Evolutionary conservation across 2,113 vertebrate genomes (phyloP), one percentile per base, ranked within the genome.

Genomic region (Grammomys dolichurus): DNA sequence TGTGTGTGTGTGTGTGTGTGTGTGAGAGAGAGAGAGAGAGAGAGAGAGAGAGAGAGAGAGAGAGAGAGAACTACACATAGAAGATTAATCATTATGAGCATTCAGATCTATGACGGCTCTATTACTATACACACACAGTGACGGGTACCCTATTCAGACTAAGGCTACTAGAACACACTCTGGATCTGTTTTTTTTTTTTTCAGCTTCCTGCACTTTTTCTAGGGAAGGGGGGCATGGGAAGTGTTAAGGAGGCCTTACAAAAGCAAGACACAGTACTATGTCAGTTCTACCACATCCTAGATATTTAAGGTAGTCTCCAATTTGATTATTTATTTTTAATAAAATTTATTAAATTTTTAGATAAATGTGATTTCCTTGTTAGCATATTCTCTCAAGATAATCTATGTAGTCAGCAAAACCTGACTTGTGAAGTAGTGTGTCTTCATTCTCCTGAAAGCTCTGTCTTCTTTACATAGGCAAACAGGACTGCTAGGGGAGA

Each of bases 191-290:
- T 14, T 65, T 6, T 60, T 60, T 7, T 11, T 87, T 19, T 77
- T 96, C 75, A 89, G n/a, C 86, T 96, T 87, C 95, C 95, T 92
- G 95, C 95, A 96, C 82, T 67, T 89, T 67, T 56, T 36, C 43
- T 89, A 75, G 93, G 69, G 48, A 78, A 86, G 43, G 51, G 51
- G 80, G 46, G 48, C 13, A 75, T 75, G 72, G 87, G 72, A 93
- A 92, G 69, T 70, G 82, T 84, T 46, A 93, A 85, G 0, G 28
- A 75, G 28, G 43, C 51, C 84, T 75, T 19, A 89, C 60, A 82
- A 69, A 26, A 16, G 28, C 16, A 95, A 80, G 60, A 72, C 36
- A 84, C 5, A 77, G n/a, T 93, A 70, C 31, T 19, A 72, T 13
- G 9, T 72, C 75, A 87, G 20, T 31, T 96, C 51, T 36, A 81